These are phyloP conservation scores for Sussaba pulchella DNA, from an alignment of 2,888 invertebrate genomes.

Conservation along the genomic window DNA sequence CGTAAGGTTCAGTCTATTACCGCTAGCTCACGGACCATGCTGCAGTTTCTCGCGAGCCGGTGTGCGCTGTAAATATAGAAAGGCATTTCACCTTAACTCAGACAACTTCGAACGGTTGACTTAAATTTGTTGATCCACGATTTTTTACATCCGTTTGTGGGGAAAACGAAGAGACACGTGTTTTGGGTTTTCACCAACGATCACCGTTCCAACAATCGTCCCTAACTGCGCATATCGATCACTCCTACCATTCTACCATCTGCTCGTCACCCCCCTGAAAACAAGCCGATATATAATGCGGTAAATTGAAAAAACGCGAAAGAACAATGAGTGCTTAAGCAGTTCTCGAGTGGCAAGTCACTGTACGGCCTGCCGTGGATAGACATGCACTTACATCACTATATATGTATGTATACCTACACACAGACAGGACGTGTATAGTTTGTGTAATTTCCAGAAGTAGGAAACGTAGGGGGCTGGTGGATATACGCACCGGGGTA, in stretches of 20 bases:
- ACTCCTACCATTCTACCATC: not conserved
- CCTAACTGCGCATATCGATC: not conserved
- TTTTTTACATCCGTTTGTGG: too few relatives aligned
- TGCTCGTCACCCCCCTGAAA: not conserved
- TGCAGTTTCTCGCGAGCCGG: conserved; percentile 6
- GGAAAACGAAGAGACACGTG: too few relatives aligned
- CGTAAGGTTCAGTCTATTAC: conserved; percentile 77
- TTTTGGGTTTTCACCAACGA: too few relatives aligned
- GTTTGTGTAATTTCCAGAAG: conserved; percentile 37
- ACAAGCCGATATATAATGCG: not conserved
- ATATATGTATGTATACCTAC: not conserved
- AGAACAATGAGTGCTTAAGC: not conserved
- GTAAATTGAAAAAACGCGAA: not conserved
- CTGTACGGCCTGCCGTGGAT: not conserved
- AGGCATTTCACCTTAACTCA: too few relatives aligned
- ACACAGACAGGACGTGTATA: not conserved
- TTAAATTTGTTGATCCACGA: too few relatives aligned
- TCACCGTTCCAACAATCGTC: not conserved
- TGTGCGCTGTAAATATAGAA: too few relatives aligned
- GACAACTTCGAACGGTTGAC: too few relatives aligned
- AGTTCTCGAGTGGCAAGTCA: not conserved
- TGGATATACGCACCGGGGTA: conserved; percentile 29
- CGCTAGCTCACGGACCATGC: conserved; percentile 48
- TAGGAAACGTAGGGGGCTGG: conserved; percentile 8
- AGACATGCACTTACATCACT: too few relatives aligned